These are phyloP conservation scores for Brachyhypopomus gauderio DNA, from an alignment of 2,113 vertebrate genomes.

Conservation along the genomic window DNA sequence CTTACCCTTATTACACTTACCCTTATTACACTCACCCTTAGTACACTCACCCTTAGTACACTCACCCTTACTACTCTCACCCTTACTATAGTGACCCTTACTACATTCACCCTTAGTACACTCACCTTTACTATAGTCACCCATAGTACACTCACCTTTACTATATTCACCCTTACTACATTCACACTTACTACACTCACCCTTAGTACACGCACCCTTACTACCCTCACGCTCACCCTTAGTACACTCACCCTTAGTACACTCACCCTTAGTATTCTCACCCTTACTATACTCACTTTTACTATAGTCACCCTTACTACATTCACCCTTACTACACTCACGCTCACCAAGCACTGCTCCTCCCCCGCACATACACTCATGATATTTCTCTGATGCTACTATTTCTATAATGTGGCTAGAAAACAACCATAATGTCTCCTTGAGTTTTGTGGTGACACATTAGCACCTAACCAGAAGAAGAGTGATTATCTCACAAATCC, in stretches of 20 bases:
- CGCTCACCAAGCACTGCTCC: background rate
- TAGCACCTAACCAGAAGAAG: constrained; percentile 6
- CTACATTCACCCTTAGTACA: background rate
- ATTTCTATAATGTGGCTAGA: background rate
- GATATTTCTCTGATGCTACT: background rate
- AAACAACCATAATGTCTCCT: background rate
- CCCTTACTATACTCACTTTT: too few species aligned
- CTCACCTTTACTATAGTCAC: background rate
- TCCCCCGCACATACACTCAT: background rate
- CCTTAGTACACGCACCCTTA: background rate
- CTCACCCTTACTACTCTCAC: too few species aligned
- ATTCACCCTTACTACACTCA: background rate
- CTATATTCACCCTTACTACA: too few species aligned
- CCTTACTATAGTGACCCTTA: background rate
- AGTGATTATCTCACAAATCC: constrained; percentile 10
- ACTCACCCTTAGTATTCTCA: background rate
- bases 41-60: background rate
- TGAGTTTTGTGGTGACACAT: background rate
- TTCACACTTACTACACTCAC: too few species aligned
- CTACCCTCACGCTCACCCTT: too few species aligned
- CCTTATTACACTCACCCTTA: background rate
- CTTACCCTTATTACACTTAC: background rate
- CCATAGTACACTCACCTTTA: background rate
- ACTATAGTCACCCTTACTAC: background rate
- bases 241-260: background rate